phyloP scores from a whole-genome alignment of 64 coral and sea anemone genomes.

The Catalaphyllia jardinei region DNA sequence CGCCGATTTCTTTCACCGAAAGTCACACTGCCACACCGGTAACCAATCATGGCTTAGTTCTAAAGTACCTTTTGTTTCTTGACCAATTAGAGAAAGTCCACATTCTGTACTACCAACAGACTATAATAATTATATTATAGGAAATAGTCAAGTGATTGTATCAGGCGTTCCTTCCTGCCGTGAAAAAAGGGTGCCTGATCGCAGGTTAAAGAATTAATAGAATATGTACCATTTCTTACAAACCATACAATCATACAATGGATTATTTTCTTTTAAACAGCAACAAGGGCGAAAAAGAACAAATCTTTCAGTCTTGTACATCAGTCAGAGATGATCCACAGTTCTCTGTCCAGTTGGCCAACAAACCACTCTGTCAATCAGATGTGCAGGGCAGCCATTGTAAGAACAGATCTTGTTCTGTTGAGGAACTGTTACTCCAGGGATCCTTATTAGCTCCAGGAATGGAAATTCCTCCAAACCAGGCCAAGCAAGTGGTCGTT shows the following conservation, averaged over 20 bases:
- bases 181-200: too few relatives aligned
- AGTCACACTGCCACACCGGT: too few relatives aligned
- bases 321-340: conserved; percentile 47
- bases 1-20: too few relatives aligned
- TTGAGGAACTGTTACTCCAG: background rate
- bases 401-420: background rate
- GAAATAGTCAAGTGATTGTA: too few relatives aligned
- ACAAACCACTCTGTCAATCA: background rate
- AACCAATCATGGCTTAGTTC: too few relatives aligned
- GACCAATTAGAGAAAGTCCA: too few relatives aligned
- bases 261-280: background rate
- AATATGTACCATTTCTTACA: background rate
- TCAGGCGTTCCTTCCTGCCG: too few relatives aligned
- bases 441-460: conserved; percentile 36
- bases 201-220: too few relatives aligned
- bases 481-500: conserved; percentile 19
- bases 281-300: conserved; percentile 32
- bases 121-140: too few relatives aligned
- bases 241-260: background rate
- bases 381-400: background rate
- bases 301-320: conserved; percentile 41
- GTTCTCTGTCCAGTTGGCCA: conserved; percentile 17
- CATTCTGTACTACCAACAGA: too few relatives aligned
- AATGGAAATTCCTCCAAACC: conserved; percentile 37
- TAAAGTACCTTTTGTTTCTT: too few relatives aligned